Evolutionary conservation across 2,113 vertebrate species (phyloP).

Genomic region (Rhinopomastus cyanomelas): DNA sequence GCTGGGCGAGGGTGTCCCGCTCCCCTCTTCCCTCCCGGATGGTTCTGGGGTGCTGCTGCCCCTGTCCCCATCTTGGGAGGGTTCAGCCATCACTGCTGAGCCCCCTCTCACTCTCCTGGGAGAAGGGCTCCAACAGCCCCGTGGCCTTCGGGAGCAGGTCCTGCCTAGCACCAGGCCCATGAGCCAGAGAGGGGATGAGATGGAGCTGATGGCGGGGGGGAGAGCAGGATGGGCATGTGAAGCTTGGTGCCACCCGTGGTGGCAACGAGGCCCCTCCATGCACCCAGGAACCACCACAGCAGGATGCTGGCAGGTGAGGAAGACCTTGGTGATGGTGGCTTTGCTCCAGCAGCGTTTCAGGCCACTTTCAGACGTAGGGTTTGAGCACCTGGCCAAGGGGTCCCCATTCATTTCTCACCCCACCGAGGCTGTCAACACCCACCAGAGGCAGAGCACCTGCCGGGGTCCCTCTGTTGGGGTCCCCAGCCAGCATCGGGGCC

Average conservation of each 20-base stretch:
- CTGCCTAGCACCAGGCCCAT: accelerated
- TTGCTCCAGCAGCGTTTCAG: background rate
- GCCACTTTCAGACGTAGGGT: accelerated
- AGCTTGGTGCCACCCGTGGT: background rate
- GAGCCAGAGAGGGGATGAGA: accelerated
- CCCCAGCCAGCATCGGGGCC: accelerated
- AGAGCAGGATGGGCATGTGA: too few species aligned
- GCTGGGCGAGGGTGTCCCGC: accelerated
- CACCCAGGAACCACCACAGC: accelerated
- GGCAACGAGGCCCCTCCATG: background rate
- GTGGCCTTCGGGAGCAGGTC: accelerated
- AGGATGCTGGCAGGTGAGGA: background rate
- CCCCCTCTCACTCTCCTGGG: accelerated
- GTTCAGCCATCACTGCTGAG: background rate
- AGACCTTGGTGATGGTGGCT: background rate
- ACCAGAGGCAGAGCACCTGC: background rate
- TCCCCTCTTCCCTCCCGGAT: accelerated
- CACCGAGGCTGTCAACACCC: background rate
- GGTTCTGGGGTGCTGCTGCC: background rate
- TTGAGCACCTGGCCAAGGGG: background rate
- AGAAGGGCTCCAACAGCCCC: accelerated
- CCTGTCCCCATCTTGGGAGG: background rate
- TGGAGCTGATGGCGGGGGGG: background rate
- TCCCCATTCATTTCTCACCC: background rate
- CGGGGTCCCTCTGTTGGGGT: accelerated